Evolutionary conservation across 2,888 invertebrate genomes (phyloP).

Genomic region (Junonia oenone): DNA sequence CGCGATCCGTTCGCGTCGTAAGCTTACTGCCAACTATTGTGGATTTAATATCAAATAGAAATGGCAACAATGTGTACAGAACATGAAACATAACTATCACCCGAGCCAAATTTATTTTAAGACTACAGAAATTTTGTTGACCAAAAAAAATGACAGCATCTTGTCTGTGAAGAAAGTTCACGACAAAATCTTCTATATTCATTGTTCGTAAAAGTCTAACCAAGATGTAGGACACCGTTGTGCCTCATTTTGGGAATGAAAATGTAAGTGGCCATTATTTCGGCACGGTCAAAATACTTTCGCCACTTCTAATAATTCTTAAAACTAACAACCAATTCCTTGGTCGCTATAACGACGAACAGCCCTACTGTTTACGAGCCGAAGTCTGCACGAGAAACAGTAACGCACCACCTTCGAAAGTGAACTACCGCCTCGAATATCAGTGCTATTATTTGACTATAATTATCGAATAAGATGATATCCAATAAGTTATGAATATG

Average conservation of each 20-base stretch:
- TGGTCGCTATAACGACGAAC: slow-evolving; percentile 78
- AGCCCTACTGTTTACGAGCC: slow-evolving; percentile 77
- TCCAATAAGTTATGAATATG: background rate
- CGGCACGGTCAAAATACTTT: background rate
- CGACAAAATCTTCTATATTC: too few relatives aligned
- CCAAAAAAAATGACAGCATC: too few relatives aligned
- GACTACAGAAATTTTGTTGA: too few relatives aligned
- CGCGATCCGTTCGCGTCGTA: slow-evolving; percentile 68
- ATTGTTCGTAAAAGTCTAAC: too few relatives aligned
- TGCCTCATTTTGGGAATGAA: background rate
- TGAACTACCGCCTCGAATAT: slow-evolving; percentile 52
- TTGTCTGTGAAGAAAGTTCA: too few relatives aligned
- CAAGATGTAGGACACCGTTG: background rate
- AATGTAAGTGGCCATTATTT: background rate
- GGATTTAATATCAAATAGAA: slow-evolving; percentile 40
- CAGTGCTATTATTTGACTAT: slow-evolving; percentile 22
- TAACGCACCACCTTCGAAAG: slow-evolving; percentile 75
- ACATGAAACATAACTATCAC: background rate
- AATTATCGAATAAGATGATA: background rate
- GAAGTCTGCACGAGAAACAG: slow-evolving; percentile 74
- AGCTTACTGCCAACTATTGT: slow-evolving; percentile 59
- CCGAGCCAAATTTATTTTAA: background rate
- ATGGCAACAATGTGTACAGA: slow-evolving; percentile 21
- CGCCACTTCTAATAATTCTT: slow-evolving; percentile 58
- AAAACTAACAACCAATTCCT: slow-evolving; percentile 68